Evolutionary conservation across 2,888 invertebrate species (phyloP).

Genomic region (Biston betularia): DNA sequence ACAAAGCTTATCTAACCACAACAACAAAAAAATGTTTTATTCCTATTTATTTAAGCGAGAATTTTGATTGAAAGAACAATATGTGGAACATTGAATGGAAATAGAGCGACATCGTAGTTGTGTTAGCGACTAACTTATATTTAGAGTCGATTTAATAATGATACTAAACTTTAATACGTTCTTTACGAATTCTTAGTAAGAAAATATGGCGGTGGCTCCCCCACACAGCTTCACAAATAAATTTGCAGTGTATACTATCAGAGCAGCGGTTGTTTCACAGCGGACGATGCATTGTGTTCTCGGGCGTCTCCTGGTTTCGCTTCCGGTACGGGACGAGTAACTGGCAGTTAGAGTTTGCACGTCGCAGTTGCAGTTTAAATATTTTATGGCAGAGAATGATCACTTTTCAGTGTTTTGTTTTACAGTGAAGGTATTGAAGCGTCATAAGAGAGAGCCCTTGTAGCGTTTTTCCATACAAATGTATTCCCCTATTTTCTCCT

Average conservation of each 20-base stretch:
- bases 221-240: not conserved
- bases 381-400: slow-evolving; percentile 14
- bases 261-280: slow-evolving; percentile 53
- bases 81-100: slow-evolving; percentile 44
- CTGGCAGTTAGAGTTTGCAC: slow-evolving; percentile 12
- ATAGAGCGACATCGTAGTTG: slow-evolving; percentile 49
- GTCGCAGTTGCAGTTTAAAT: slow-evolving; percentile 12
- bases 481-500: too few relatives aligned
- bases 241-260: slow-evolving; percentile 43
- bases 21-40: not conserved
- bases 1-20: too few relatives aligned
- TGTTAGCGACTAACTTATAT: slow-evolving; percentile 28
- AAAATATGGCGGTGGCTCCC: not conserved
- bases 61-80: slow-evolving; percentile 33
- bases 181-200: not conserved
- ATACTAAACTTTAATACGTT: not conserved
- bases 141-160: not conserved
- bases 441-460: too few relatives aligned
- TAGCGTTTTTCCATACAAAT: too few relatives aligned
- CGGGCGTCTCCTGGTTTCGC: slow-evolving; percentile 66
- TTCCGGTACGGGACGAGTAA: slow-evolving; percentile 55
- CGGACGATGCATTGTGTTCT: slow-evolving; percentile 51
- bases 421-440: too few relatives aligned
- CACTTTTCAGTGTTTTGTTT: not conserved
- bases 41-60: not conserved